Base-by-base conservation (phyloP, 2,888 invertebrate species). In the Heliothis peltigera region DNA sequence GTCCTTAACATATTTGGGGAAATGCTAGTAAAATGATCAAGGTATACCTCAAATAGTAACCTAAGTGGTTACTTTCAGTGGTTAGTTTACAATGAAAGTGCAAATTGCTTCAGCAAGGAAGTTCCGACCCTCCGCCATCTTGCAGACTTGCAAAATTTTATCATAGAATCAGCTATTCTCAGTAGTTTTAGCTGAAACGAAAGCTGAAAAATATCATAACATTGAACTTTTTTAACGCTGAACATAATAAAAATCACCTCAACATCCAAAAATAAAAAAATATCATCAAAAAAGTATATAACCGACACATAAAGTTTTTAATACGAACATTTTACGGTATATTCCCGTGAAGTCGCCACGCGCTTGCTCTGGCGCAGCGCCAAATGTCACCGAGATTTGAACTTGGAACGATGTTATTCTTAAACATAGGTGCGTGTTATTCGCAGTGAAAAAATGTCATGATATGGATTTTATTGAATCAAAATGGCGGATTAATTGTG, bases 341-440 rank as follows among this genome's bases (percentile, higher is more conserved):
- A 68, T 64, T 66, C 69, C 67, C 52, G 59, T 68, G 69, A 51
- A 47, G 62, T 68, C 22, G 64, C 74, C 67, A 79, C 70, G 71
- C 69, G 73, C 54, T 43, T 71, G 69, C 57, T 67, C 75, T 86
- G 86, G 86, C 82, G 59, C 28, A 18, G 0, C 3, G 84, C 86
- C 86, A 86, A 78, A 64, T 82, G 84, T 84, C 85, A 83, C 79
- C 79, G 58, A 53, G 48, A 76, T 82, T 70, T 81, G 84, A 86
- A 84, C 84, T 85, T 86, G 85, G 76, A 82, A 69, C 77, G 64
- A 66, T 79, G 87, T 87, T 87, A 87, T 87, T 87, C 83, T 86
- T 79, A 86, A 84, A 83, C 81, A 53, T 64, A 79, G 76, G 65
- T 69, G 70, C 77, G 65, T 69, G 70, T 71, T 82, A 80, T 79